These are phyloP conservation scores for Cremastinae sp. DNA, from an alignment of 2,888 invertebrate genomes.

Conservation along the genomic window DNA sequence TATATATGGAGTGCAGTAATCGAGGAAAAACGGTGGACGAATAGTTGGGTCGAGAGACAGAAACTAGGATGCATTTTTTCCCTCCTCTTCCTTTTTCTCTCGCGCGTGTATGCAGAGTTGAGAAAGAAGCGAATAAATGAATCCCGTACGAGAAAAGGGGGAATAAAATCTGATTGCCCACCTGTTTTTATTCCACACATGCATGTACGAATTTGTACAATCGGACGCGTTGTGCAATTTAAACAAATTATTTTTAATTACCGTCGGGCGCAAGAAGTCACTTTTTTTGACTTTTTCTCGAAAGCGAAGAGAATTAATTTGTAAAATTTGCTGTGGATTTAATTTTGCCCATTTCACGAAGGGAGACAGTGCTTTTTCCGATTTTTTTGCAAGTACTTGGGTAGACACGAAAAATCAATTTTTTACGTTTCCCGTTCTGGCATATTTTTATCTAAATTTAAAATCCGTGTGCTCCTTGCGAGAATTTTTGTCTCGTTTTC, in stretches of 20 bases:
- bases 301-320: too few species aligned
- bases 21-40: slow-evolving; percentile 13
- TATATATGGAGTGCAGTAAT: slow-evolving; percentile 7
- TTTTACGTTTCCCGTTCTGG: too few species aligned
- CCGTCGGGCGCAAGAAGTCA: neutral
- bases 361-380: too few species aligned
- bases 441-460: too few species aligned
- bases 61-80: slow-evolving; percentile 1
- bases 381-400: too few species aligned
- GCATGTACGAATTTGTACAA: neutral
- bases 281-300: too few species aligned
- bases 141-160: neutral
- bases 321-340: too few species aligned
- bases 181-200: slow-evolving; percentile 8
- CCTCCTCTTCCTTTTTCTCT: neutral
- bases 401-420: too few species aligned
- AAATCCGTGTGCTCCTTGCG: too few species aligned
- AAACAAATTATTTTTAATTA: slow-evolving; percentile 1
- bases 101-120: slow-evolving; percentile 23
- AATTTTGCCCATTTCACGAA: too few species aligned
- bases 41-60: slow-evolving; percentile 12
- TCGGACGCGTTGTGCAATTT: neutral
- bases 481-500: neutral
- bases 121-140: slow-evolving; percentile 26
- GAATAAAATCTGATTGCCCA: neutral